phyloP scores from a whole-genome alignment of 2,113 vertebrate species.

The Tenebrosternarchus preto region DNA sequence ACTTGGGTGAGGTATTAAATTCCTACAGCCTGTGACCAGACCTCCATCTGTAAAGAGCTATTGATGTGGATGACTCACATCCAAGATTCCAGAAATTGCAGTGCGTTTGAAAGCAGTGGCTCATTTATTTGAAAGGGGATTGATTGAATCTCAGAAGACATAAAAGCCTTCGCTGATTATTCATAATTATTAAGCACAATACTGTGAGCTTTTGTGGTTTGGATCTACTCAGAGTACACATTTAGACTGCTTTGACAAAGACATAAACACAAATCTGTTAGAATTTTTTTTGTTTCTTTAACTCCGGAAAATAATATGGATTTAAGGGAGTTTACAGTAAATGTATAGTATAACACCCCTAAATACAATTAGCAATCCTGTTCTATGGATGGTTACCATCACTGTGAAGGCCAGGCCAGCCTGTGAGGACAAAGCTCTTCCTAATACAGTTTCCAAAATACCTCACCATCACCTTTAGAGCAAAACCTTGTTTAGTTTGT shows the following conservation, averaged over 20 bases:
- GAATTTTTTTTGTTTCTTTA: not conserved
- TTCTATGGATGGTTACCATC: not conserved
- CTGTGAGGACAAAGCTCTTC: not conserved
- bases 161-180: slow-evolving; percentile 47
- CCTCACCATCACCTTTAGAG: not conserved
- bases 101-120: slow-evolving; percentile 33
- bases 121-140: slow-evolving; percentile 48
- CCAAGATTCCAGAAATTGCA: slow-evolving; percentile 49
- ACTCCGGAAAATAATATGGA: not conserved
- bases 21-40: slow-evolving; percentile 8
- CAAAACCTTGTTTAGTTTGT: not conserved
- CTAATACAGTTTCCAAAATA: not conserved
- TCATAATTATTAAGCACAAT: slow-evolving; percentile 50
- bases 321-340: slow-evolving; percentile 2
- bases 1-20: not conserved
- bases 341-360: not conserved
- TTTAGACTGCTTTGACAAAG: slow-evolving; percentile 1
- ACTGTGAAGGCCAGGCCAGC: not conserved
- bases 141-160: slow-evolving; percentile 51
- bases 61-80: slow-evolving; percentile 48
- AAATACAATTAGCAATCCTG: not conserved
- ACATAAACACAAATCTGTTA: slow-evolving; percentile 16
- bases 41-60: slow-evolving; percentile 32
- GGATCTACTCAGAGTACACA: slow-evolving; percentile 5
- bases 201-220: slow-evolving; percentile 41